These are phyloP conservation scores for Salvelinus namaycush DNA, from an alignment of 2,113 vertebrate species.

Conservation along the genomic window DNA sequence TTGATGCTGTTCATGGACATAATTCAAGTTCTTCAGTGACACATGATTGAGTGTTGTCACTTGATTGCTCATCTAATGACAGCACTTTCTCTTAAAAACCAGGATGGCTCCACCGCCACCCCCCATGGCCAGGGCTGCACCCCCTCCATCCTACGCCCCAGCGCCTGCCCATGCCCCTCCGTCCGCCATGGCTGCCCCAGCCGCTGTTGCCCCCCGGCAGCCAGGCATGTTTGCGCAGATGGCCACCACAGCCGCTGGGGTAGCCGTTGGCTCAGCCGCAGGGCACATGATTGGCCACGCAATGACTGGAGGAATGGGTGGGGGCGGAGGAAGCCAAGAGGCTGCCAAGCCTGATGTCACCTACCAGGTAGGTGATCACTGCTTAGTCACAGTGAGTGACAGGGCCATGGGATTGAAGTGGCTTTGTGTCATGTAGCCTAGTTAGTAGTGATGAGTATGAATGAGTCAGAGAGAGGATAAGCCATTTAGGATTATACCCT, in stretches of 20 bases:
- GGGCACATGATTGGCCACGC: constrained; percentile 86
- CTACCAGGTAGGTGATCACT: constrained; percentile 88
- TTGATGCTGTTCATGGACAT: too few species aligned
- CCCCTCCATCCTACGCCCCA: constrained; percentile 69
- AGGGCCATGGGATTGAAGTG: constrained; percentile 2
- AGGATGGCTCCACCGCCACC: constrained; percentile 65
- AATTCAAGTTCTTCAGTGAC: too few species aligned
- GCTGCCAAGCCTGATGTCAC: constrained; percentile 84
- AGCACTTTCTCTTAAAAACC: constrained; percentile 5
- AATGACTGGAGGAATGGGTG: constrained; percentile 85
- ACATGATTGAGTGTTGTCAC: not conserved
- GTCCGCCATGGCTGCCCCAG: constrained; percentile 76
- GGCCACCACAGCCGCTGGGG: constrained; percentile 84
- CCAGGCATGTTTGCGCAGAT: constrained; percentile 91
- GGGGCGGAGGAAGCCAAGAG: constrained; percentile 75
- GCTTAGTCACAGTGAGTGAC: not conserved
- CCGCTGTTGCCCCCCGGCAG: constrained; percentile 79
- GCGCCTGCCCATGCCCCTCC: constrained; percentile 75
- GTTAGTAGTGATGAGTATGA: not conserved
- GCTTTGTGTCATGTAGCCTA: not conserved
- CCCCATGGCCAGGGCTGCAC: constrained; percentile 69
- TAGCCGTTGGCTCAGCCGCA: constrained; percentile 87
- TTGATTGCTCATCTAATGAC: not conserved
- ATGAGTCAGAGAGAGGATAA: not conserved
- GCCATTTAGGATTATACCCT: not conserved